Evolutionary conservation across 2,888 invertebrate species (phyloP).

Genomic region (Hemithea aestivaria): DNA sequence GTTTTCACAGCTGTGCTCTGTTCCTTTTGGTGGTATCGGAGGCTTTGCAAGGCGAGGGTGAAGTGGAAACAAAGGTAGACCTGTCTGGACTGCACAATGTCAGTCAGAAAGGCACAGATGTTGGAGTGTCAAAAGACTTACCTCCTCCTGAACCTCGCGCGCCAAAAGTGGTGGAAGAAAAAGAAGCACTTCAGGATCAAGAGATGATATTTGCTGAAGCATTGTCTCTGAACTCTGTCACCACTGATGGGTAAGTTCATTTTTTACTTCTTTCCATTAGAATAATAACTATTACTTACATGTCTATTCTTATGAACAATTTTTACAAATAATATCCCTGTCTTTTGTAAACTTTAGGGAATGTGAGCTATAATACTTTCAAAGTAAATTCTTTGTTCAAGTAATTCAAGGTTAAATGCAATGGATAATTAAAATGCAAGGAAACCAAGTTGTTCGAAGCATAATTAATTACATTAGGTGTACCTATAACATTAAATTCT

Average conservation of each 20-base stretch:
- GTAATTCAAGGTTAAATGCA: no score
- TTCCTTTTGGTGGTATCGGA: conserved; percentile 81
- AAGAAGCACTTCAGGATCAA: conserved; percentile 37
- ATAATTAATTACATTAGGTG: no score
- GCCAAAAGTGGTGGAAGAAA: conserved; percentile 23
- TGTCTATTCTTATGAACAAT: no score
- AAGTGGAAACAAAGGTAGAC: conserved; percentile 48
- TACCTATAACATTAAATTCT: no score
- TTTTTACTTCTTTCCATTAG: no score
- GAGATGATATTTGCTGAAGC: conserved; percentile 75
- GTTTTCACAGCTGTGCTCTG: conserved; percentile 76
- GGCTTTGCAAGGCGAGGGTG: conserved; percentile 60
- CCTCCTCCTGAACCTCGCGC: conserved; percentile 8
- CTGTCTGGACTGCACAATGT: conserved; percentile 68
- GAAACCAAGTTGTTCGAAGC: no score
- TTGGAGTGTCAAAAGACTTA: conserved; percentile 6
- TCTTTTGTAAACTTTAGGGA: no score
- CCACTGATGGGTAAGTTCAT: conserved; percentile 79
- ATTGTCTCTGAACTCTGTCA: conserved; percentile 76
- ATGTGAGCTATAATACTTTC: no score
- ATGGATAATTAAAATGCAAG: no score
- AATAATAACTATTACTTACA: no score
- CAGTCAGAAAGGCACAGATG: conserved; percentile 48
- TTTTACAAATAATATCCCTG: no score
- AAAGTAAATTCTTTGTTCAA: no score